These are phyloP conservation scores for Venustoraphidia nigricollis DNA, from an alignment of 2,888 invertebrate genomes.

Conservation along the genomic window DNA sequence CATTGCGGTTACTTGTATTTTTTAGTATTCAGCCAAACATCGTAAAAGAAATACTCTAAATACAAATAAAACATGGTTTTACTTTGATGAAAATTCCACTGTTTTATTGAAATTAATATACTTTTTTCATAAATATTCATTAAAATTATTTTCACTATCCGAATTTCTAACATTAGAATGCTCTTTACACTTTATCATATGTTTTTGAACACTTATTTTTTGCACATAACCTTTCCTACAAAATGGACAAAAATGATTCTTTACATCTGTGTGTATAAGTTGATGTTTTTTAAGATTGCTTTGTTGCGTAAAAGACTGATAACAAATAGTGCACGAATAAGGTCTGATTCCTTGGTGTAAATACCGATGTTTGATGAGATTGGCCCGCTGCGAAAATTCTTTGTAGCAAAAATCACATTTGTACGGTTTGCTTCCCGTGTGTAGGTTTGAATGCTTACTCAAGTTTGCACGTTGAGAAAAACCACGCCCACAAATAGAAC, in stretches of 20 bases:
- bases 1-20: too few species aligned
- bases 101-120: too few species aligned
- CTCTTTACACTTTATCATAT: constrained; percentile 2
- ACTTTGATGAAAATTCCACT: too few species aligned
- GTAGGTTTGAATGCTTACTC: constrained; percentile 1
- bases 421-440: constrained; percentile 4
- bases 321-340: background rate
- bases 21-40: too few species aligned
- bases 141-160: too few species aligned
- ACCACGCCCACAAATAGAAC: constrained; percentile 2
- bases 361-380: constrained; percentile 1
- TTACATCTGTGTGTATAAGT: background rate
- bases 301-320: constrained; percentile 2
- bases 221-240: constrained; percentile 4
- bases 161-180: too few species aligned
- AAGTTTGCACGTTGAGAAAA: constrained; percentile 3
- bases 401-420: constrained; percentile 5
- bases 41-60: too few species aligned
- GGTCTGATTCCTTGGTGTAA: constrained; percentile 1
- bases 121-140: too few species aligned
- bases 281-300: constrained; percentile 2
- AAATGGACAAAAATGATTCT: constrained; percentile 2
- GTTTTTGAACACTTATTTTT: constrained; percentile 4
- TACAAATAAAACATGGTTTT: too few species aligned
- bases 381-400: constrained; percentile 1